These are phyloP conservation scores for Phaetusa simplex DNA, from an alignment of 2,113 vertebrate species.

Conservation along the genomic window DNA sequence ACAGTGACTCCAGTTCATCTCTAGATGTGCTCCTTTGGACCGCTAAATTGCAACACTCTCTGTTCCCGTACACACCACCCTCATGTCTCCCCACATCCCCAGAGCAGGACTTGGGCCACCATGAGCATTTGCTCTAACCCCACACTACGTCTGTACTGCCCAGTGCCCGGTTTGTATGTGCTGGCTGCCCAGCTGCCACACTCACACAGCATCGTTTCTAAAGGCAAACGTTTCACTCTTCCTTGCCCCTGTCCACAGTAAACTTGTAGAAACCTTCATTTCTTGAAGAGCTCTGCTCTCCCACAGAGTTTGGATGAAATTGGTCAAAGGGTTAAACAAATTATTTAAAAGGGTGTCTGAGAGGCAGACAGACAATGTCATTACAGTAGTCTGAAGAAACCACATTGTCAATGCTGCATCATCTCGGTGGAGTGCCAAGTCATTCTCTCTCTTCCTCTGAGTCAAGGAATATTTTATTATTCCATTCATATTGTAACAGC, in stretches of 20 bases:
- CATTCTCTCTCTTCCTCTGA: neutral
- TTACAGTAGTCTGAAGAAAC: slow-evolving; percentile 43
- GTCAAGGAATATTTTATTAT: neutral
- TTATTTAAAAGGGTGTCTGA: neutral
- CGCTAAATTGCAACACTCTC: accelerated
- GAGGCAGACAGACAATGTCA: slow-evolving; percentile 1
- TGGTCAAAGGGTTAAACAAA: neutral
- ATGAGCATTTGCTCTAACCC: neutral
- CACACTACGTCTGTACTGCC: accelerated
- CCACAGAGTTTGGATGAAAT: neutral
- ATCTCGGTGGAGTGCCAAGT: neutral
- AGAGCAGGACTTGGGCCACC: neutral
- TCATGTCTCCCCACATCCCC: neutral
- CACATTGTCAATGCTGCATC: slow-evolving; percentile 4
- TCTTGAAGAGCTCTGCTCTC: neutral
- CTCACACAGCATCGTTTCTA: neutral
- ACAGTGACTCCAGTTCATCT: neutral
- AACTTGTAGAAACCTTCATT: neutral
- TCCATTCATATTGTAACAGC: neutral
- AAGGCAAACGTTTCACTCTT: neutral
- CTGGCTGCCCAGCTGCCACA: neutral
- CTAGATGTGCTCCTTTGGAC: neutral
- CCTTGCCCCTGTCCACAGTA: neutral
- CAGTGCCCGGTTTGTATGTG: accelerated
- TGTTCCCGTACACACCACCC: neutral